Base-by-base conservation (phyloP, 2,113 vertebrate genomes). In the Gambusia affinis region DNA sequence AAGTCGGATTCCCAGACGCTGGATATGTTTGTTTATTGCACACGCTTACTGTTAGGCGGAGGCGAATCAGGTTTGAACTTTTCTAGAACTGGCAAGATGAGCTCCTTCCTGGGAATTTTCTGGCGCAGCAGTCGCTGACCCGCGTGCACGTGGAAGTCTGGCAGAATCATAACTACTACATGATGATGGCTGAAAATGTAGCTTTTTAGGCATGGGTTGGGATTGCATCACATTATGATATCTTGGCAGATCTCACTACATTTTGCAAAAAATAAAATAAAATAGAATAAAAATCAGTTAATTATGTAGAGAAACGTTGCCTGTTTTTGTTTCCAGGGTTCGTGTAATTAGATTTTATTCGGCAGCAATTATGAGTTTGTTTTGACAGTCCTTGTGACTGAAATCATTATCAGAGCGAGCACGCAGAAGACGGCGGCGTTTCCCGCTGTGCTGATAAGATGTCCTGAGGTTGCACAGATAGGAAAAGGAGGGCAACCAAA, bases 341-440 rank as follows among this genome's bases (percentile, higher is more conserved):
- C 84, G 88, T 73, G 75, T 93, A 88, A 92, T 93, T 94, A 91
- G 42, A 92, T 94, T 94, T 89, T 75, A 70, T 81, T 89, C 92
- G 72, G 66, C 80, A 78, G 83, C 79, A 73, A 35, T 82, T 90
- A 82, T 88, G 90, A 90, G 88, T 92, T 92, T 91, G 83, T 90
- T 87, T 85, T 85, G 90, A 87, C 88, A 77, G 57, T 75, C 87
- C 86, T 85, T 74, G 57, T 76, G 54, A 79, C 89, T 81, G 11
- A 79, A 89, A 91, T 92, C 84, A 83, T 89, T 85, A 88, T 92
- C 86, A 75, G 77, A 64, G 73, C 75, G 67, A 86, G 71, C 79
- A 72, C 39, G 78, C 81, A 51, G 86, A 77, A 76, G 71, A 76
- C 65, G 75, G 66, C 64, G 19, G 37, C 57, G 76, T 47, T 78